Conservation (phyloP, 2,888 invertebrate species). For the Myathropa florea region DNA sequence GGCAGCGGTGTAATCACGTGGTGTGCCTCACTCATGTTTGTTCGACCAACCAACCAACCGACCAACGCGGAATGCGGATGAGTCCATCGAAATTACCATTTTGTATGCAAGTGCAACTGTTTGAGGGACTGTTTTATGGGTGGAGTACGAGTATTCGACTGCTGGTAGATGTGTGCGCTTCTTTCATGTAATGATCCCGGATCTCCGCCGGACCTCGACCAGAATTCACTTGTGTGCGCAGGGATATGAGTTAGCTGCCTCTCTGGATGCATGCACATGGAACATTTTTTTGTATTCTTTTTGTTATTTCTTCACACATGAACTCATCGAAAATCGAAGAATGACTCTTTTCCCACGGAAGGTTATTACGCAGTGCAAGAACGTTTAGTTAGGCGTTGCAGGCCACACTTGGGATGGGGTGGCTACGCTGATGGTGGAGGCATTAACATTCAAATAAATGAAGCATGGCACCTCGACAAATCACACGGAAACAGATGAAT, state of each 20-base stretch:
- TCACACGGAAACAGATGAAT: not conserved
- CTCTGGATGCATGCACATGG: conserved; percentile 16
- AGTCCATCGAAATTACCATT: conserved; percentile 71
- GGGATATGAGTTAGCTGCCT: conserved; percentile 29
- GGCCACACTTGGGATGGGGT: not conserved
- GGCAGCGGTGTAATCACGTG: conserved; percentile 59
- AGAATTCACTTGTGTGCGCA: conserved; percentile 48
- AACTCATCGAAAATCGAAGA: conserved; percentile 29
- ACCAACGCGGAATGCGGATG: conserved; percentile 69
- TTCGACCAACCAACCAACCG: conserved; percentile 63
- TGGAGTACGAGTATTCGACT: conserved; percentile 66
- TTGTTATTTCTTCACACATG: conserved; percentile 39
- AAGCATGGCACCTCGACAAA: conserved; percentile 12
- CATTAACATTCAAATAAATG: conserved; percentile 13
- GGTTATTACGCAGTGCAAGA: conserved; percentile 8
- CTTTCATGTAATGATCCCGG: conserved; percentile 69
- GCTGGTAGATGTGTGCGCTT: conserved; percentile 17
- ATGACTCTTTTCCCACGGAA: conserved; percentile 43
- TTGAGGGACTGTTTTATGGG: conserved; percentile 70
- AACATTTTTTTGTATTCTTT: not conserved
- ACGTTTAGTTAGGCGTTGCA: conserved; percentile 32
- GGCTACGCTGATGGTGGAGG: not conserved
- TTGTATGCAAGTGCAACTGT: conserved; percentile 71
- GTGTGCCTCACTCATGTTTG: conserved; percentile 63
- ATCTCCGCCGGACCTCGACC: conserved; percentile 68